Base-by-base conservation (phyloP, 2,888 invertebrate genomes). In the Thelaira solivaga region DNA sequence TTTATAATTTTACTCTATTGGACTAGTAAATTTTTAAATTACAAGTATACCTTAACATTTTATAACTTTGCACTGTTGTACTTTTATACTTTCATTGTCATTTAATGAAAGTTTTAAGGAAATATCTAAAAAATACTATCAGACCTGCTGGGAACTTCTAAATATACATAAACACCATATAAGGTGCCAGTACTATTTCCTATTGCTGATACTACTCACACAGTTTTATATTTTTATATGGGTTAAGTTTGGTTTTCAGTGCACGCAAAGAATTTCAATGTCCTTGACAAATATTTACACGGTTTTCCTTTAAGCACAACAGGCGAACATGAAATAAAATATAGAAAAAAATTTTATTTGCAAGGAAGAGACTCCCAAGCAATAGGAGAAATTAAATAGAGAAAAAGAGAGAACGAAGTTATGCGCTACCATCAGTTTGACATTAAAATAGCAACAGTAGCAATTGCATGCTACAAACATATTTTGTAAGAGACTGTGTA, bases 171-270 rank as follows among this genome's bases (percentile, higher is more conserved):
- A 8, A 6, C 18, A 10, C 16, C 20, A 51, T 41, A 65, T 11
- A 34, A 18, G 16, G n/a, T 13, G 29, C 5, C 13, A 16, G 8
- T 4, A 26, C 2, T 4, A 16, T 41, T 16, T 16, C 7, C n/a
- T 41, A 1, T 41, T 16, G 3, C 34, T 22, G 11, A 16, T 7
- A 20, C n/a, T 29, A 65, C 41, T 18, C 13, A 26, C n/a, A 43
- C 53, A 16, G 22, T 31, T 2, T 8, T 51, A 10, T 13, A 31
- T 20, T 18, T n/a, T 53, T 51, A 79, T 68, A 80, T 73, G 72
- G 76, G 72, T 80, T 76, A 76, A 73, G 76, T 80, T 76, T 69
- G 61, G 69, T 73, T 76, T 80, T 20, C 43, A 68, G 71, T 76
- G 76, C 80, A 80, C 76, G 76, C 80, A 73, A 80, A 65, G 41